Evolutionary conservation across 2,113 vertebrate genomes (phyloP), one percentile per base, ranked within the genome.

Genomic region (Clarias gariepinus): DNA sequence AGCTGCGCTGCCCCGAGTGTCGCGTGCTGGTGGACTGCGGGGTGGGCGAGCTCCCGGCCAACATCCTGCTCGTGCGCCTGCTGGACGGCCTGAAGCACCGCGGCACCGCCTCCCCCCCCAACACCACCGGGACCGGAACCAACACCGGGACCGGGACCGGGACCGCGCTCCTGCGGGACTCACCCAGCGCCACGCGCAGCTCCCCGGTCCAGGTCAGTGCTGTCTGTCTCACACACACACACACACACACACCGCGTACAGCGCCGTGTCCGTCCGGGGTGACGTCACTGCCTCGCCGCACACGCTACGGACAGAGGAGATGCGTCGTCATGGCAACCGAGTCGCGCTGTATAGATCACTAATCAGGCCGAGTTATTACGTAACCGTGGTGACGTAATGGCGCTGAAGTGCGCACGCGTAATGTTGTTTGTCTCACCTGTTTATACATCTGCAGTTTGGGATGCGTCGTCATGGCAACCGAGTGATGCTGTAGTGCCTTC

Each of bases 1-100:
- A 98, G 92, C 96, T 98, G 88, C 97, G 97, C 92, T 98, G 97
- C 93, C 97, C 97, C 0, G 97, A 98, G 94, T 98, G 97, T 87
- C 97, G 97, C 94, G 96, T 98, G 94, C 91, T 98, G 87, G 97
- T 98, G 92, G 97, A 97, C 94, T 98, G 97, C 93, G 96, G 96
- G 57, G 97, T 98, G 93, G 97, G 98, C 90, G 97, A 98, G 86
- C 94, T 98, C 88, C 97, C 97, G 0, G 96, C 97, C 61, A 98
- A 98, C 91, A 98, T 98, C 91, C 93, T 98, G 23, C 94, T 98
- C 89, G 97, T 98, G 88, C 96, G 97, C 64, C 94, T 98, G 36
- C 94, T 98, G 92, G 97, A 98, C 92, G 97, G 97, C 86, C 97
- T 98, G 90, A 96, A 96, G 63, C 96, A 97, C 64, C 83, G 83